Base-by-base conservation (phyloP, 1,140 invertebrate species). In the Zaprionus camerounensis region DNA sequence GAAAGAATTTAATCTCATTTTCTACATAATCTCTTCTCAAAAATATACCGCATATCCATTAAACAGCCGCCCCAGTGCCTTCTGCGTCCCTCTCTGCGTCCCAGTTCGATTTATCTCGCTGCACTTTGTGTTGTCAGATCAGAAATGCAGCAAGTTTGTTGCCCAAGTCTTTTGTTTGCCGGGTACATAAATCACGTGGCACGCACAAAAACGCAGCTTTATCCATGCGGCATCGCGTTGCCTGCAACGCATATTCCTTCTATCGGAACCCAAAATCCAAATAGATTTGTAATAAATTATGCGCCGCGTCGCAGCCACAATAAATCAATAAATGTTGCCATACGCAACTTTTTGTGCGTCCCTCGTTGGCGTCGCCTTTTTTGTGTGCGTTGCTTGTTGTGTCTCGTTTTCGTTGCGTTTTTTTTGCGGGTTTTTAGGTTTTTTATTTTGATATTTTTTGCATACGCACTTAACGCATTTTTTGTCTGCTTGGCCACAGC, bases 281-380 rank as follows among this genome's bases (percentile, higher is more conserved):
- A 85, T 84, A 81, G 78, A 84, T 85, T 84, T 81, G 82, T 84
- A 85, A 84, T 84, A 84, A 84, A 84, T 84, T 84, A 85, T 84
- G 74, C 78, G 67, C 67, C 79, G 46, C 63, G 41, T 9, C n/a
- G 41, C 41, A 63, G 36, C 31, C 38, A 67, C 67, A 84, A 84
- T 84, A 84, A 84, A 84, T 84, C 82, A 85, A 85, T 85, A 84
- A 83, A 81, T 70, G 38, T 38, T 38, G 63, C 58, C 70, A 75
- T 78, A 84, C 82, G 82, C 78, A 84, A 81, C 61, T 85, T 84
- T 84, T 68, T 64, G 65, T 72, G 24, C 59, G 31, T 41, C 22
- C 62, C 63, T 51, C 62, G 67, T 2, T 57, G 13, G n/a, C 12
- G 36, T 51, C 41, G 41, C 41, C 15, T 63, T 13, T n/a, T 46